These are phyloP conservation scores for Crenichthys baileyi DNA, from an alignment of 2,797 vertebrate genomes.

Conservation along the genomic window DNA sequence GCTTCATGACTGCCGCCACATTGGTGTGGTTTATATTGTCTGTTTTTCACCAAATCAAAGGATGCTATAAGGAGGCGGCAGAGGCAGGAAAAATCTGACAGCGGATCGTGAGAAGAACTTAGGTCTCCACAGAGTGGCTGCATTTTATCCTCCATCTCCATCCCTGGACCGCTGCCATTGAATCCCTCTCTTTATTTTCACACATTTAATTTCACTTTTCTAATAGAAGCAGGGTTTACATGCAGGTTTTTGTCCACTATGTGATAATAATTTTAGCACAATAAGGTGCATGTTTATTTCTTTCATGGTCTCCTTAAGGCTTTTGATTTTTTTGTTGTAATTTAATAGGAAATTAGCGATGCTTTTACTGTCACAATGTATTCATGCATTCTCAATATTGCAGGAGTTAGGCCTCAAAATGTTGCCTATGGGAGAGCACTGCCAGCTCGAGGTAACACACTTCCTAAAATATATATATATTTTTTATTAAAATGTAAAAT, in stretches of 20 bases:
- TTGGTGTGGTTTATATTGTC: conserved; percentile 36
- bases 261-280: background rate
- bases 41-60: conserved; percentile 67
- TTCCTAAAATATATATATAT: accelerated
- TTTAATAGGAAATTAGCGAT: background rate
- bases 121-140: conserved; percentile 18
- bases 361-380: background rate
- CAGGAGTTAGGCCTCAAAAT: conserved; percentile 76
- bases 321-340: background rate
- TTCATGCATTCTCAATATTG: background rate
- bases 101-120: conserved; percentile 50
- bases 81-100: conserved; percentile 66
- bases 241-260: background rate
- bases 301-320: too few relatives aligned
- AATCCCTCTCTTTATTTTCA: background rate
- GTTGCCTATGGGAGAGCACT: conserved; percentile 69
- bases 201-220: background rate
- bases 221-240: too few relatives aligned
- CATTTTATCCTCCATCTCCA: conserved; percentile 29
- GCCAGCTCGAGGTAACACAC: conserved; percentile 64
- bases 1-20: conserved; percentile 24
- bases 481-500: background rate
- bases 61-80: conserved; percentile 49
- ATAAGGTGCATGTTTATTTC: background rate
- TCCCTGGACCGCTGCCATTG: conserved; percentile 45